Evolutionary conservation across 2,113 vertebrate genomes (phyloP).

Genomic region (Aphelocoma coerulescens): DNA sequence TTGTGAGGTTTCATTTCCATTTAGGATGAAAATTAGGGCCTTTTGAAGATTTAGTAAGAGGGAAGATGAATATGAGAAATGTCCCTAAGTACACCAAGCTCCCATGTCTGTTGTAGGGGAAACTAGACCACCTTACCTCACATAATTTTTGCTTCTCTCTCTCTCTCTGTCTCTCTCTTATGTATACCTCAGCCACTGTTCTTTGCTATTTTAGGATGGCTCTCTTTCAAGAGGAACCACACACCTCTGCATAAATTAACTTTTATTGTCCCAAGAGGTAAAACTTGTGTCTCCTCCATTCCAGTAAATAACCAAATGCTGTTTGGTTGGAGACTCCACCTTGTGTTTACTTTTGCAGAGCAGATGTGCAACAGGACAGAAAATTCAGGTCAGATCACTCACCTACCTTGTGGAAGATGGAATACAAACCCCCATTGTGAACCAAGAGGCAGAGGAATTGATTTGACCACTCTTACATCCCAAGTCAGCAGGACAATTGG

Average conservation of each 20-base stretch:
- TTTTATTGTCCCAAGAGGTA: neutral
- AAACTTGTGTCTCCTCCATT: neutral
- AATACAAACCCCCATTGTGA: accelerated
- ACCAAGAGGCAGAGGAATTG: neutral
- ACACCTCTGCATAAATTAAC: neutral
- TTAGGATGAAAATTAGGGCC: neutral
- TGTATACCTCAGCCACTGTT: neutral
- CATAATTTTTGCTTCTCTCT: neutral
- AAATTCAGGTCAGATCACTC: neutral
- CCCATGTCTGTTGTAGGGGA: neutral
- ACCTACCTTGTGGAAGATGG: neutral
- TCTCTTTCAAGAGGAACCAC: neutral
- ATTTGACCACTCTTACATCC: neutral
- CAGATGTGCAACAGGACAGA: neutral
- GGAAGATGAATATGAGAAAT: neutral
- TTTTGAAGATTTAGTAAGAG: neutral
- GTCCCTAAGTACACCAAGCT: neutral
- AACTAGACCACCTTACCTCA: neutral
- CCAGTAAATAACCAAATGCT: neutral
- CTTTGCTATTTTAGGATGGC: neutral
- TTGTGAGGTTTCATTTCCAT: neutral
- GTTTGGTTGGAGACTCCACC: neutral
- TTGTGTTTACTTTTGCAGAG: neutral
- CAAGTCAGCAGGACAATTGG: neutral
- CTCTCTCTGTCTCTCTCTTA: neutral